Evolutionary conservation across 2,113 vertebrate genomes (phyloP), one percentile per base, ranked within the genome.

Genomic region (Psittacara wagleri): DNA sequence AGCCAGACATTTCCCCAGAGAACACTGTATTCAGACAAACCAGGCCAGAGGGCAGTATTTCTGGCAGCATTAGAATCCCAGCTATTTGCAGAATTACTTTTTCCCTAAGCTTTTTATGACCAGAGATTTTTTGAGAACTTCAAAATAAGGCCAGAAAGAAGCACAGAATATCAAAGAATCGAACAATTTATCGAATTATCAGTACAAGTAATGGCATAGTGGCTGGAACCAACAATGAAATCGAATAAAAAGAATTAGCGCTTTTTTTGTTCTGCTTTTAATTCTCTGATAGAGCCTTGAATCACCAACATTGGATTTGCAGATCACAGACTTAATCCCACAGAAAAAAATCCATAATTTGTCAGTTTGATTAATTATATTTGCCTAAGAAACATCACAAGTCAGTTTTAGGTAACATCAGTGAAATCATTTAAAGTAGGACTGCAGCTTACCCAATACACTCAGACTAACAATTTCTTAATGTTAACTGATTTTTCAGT

Each of bases 21-120:
- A 69, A 29, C 35, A 31, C 48, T 79, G 63, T 6, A 17, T 24
- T 64, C 44, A 68, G 33, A 79, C 27, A 85, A 92, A 92, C 14
- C 35, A 96, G 85, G 75, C 48, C 94, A 93, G 61, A 91, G 85
- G 70, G 87, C 79, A 93, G 7, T 33, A 48, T 37, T 93, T 80
- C 79, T 73, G 59, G 23, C 52, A 94, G 35, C 66, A 61, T 52
- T 11, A 62, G 29, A 83, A 94, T 61, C 13, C 54, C 25, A 76
- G 57, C 43, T 76, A 35, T 61, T 51, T 74, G 25, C 3, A 2
- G 13, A 85, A 44, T 83, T 77, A 48, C 43, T 68, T 77, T 63
- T 73, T 43, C 72, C 29, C 39, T 73, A 7, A 41, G 37, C 9
- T 73, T 72, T 10, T 86, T 64, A 68, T 4, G 13, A 59, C 28